These are phyloP conservation scores for Vultur gryphus DNA, from an alignment of 2,797 vertebrate genomes.

Conservation along the genomic window DNA sequence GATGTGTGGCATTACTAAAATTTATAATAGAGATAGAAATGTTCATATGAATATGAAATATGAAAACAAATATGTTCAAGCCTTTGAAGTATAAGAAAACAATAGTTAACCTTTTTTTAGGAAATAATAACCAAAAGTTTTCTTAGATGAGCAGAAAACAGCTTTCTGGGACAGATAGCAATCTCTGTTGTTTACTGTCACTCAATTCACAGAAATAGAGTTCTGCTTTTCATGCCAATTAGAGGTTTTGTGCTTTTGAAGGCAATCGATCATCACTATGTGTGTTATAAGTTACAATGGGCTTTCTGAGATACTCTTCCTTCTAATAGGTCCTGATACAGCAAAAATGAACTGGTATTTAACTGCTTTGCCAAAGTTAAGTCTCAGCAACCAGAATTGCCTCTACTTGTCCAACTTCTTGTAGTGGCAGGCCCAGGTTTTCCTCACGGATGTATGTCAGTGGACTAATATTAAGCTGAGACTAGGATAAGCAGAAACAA, in stretches of 20 bases:
- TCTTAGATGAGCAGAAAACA: background rate
- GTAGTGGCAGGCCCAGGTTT: background rate
- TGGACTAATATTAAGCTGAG: background rate
- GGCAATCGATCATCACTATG: background rate
- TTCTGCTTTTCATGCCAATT: background rate
- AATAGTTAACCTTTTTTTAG: background rate
- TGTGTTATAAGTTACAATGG: background rate
- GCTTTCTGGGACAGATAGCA: background rate
- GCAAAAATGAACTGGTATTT: background rate
- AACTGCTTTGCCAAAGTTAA: background rate
- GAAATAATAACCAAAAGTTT: background rate
- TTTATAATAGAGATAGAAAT: background rate
- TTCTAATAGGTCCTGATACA: background rate
- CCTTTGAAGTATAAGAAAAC: constrained; percentile 34
- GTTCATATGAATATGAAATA: constrained; percentile 13
- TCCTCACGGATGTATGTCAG: background rate
- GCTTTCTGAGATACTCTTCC: background rate
- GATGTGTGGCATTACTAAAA: background rate
- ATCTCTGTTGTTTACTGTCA: background rate
- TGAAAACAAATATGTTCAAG: constrained; percentile 16
- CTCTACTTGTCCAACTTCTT: background rate
- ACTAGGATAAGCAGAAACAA: background rate
- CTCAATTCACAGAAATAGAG: background rate
- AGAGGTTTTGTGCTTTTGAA: background rate
- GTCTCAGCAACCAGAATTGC: background rate